A percentile compares a stretch with the other conserved stretches of the same genome.
phyloP scores from a whole-genome alignment of 2,113 vertebrate species.

The Acrocephalus kingi region DNA sequence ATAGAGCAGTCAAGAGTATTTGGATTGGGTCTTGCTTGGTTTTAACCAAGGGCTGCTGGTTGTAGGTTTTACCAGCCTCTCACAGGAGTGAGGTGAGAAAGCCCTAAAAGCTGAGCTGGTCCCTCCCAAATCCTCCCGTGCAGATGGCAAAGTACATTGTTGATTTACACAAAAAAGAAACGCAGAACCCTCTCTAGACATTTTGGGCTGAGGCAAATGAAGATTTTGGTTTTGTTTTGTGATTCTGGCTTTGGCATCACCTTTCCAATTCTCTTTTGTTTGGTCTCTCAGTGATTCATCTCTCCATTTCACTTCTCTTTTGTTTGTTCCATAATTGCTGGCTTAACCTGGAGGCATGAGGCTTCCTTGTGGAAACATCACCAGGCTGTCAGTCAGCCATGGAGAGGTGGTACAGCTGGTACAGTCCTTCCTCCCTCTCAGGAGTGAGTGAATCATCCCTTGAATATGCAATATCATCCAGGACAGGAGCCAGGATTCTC shows the following conservation, averaged over 20 bases:
- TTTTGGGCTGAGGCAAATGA: not conserved
- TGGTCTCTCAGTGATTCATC: not conserved
- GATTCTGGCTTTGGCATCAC: constrained; percentile 5
- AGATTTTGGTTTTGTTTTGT: not conserved
- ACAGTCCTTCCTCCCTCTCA: constrained; percentile 46
- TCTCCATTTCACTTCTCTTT: constrained; percentile 10
- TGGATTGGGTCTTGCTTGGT: not conserved
- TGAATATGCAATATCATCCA: constrained; percentile 68
- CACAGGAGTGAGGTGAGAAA: not conserved
- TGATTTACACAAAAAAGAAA: not conserved
- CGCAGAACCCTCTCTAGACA: not conserved
- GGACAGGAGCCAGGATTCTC: constrained; percentile 63
- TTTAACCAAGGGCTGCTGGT: not conserved
- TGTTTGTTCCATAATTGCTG: constrained; percentile 46
- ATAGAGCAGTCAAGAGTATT: not conserved
- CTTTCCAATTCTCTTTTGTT: constrained; percentile 11
- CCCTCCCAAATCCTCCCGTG: not conserved
- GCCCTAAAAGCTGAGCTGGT: not conserved
- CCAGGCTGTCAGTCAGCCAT: constrained; percentile 10
- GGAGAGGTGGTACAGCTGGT: constrained; percentile 64
- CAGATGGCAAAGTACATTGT: not conserved
- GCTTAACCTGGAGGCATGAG: constrained; percentile 54
- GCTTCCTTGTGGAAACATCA: constrained; percentile 46
- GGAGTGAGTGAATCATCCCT: constrained; percentile 51
- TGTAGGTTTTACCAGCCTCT: not conserved